Base-by-base conservation (phyloP, 2,888 invertebrate genomes). In the Norana najaformis region DNA sequence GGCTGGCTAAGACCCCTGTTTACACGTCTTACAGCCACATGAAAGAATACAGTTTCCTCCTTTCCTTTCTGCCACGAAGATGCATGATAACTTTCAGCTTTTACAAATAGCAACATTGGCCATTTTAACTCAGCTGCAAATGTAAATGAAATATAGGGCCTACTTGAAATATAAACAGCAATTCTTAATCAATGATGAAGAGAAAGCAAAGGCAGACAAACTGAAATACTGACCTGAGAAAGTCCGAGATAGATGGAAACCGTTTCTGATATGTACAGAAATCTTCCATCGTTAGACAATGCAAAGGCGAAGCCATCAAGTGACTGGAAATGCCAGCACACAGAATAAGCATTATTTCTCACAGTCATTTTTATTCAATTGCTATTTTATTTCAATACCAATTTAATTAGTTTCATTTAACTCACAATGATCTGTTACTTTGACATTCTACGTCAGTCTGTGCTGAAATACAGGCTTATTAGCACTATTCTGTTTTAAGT, bases 191-290 rank as follows among this genome's bases (percentile, higher is more conserved):
- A 69, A 69, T 69, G 69, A 69, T 69, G n/a, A 69, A n/a, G 69
- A 69, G 6, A 69, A n/a, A 30, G 69, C n/a, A 69, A n/a, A 69
- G 30, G n/a, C n/a, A 69, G 16, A 14, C 11, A 47, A 18, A 47
- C 47, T 23, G 47, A 47, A 47, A 41, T 53, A 35, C 89, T 41
- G 96, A 98, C 98, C 97, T 99, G 99, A 95, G 99, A 99, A 95
- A 99, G 97, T 94, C 99, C 99, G 95, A 99, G 96, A 96, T 99
- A 99, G 95, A 99, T 98, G 95, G 99, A 99, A 94, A 99, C 99
- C 94, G 99, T 99, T 96, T 99, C 99, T 93, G 99, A 99, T 96
- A 99, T 98, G 96, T 99, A 99, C 95, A 99, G 96, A 96, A 99
- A 98, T 95, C 98, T 96, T 92, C 98, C 99, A 95, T 98, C 98